Conservation (phyloP, 2,888 invertebrate species). For the Aricia artaxerxes region DNA sequence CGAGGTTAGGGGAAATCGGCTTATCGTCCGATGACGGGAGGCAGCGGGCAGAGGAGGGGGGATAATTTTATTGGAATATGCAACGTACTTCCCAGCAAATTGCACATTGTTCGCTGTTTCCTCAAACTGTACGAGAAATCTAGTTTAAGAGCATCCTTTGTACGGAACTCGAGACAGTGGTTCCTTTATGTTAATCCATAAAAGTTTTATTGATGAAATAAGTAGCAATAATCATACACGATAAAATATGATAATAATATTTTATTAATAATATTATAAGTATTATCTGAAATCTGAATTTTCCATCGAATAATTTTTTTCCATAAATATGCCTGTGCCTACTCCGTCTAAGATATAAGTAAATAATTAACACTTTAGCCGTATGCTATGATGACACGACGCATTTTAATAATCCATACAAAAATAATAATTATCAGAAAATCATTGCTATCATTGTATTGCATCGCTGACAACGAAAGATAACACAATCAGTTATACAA, state of each 20-base stretch:
- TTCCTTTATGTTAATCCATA: not conserved
- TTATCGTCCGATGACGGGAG: conserved; percentile 63
- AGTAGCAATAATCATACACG: too few relatives aligned
- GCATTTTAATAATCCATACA: not conserved
- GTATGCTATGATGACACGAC: too few relatives aligned
- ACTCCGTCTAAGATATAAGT: too few relatives aligned
- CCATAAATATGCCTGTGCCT: too few relatives aligned
- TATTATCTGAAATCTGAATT: too few relatives aligned
- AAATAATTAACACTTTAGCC: too few relatives aligned
- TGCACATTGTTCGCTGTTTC: conserved; percentile 36
- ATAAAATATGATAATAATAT: too few relatives aligned
- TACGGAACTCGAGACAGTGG: not conserved
- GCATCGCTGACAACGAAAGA: conserved; percentile 48
- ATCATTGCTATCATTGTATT: conserved; percentile 53
- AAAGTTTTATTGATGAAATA: too few relatives aligned
- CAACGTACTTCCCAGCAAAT: conserved; percentile 46
- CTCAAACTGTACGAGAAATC: conserved; percentile 29
- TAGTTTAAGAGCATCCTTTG: conserved; percentile 18
- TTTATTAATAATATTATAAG: too few relatives aligned
- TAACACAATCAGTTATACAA: conserved; percentile 34
- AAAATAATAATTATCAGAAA: conserved; percentile 44
- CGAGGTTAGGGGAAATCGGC: conserved; percentile 73
- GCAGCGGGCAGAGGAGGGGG: conserved; percentile 41
- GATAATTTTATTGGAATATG: conserved; percentile 66
- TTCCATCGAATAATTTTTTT: too few relatives aligned